Evolutionary conservation across 2,797 vertebrate species (phyloP).

Genomic region (Dromococcyx pavoninus): DNA sequence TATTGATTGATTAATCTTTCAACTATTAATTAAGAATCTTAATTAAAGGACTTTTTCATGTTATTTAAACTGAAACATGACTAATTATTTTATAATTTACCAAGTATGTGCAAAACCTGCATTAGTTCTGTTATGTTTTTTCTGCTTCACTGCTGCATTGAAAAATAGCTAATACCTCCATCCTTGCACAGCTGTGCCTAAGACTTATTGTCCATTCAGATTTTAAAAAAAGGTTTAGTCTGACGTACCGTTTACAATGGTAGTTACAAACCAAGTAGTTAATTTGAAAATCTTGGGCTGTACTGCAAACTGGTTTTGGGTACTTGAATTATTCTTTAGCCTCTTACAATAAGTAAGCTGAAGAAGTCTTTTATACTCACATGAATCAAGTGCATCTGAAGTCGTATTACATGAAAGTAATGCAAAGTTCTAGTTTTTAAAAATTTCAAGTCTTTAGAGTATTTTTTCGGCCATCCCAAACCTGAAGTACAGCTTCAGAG

Average conservation of each 20-base stretch:
- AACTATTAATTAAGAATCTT: conserved; percentile 80
- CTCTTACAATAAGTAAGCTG: background rate
- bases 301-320: background rate
- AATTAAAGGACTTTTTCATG: conserved; percentile 73
- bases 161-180: background rate
- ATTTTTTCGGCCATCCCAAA: background rate
- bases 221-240: background rate
- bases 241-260: background rate
- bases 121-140: conserved; percentile 22
- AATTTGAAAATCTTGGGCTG: background rate
- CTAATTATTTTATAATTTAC: conserved; percentile 77
- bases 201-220: background rate
- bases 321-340: background rate
- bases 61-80: conserved; percentile 76
- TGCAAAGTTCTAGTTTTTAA: background rate
- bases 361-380: background rate
- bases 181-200: background rate
- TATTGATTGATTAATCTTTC: conserved; percentile 84
- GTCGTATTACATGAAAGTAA: background rate
- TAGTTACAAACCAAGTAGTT: background rate
- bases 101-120: conserved; percentile 47
- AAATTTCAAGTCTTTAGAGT: background rate
- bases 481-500: background rate
- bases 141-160: background rate
- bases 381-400: background rate